Conservation (phyloP, 1,140 invertebrate genomes). For the Odontomachus brunneus region DNA sequence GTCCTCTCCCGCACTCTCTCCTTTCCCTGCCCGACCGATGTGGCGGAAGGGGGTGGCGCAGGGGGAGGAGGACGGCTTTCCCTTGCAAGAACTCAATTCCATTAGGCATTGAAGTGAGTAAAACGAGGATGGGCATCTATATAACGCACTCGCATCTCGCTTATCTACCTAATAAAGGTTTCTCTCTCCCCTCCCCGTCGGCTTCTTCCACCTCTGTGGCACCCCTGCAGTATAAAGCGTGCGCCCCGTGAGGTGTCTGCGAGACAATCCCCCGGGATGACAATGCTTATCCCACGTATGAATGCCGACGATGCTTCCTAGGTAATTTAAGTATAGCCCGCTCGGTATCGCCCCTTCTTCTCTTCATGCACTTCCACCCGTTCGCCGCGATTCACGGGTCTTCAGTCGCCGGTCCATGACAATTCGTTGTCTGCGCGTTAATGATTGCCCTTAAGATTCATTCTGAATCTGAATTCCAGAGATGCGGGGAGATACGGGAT, state of each 20-base stretch:
- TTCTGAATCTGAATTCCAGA: background rate
- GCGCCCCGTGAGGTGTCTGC: conserved; percentile 78
- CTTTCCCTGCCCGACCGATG: conserved; percentile 36
- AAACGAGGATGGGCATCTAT: conserved; percentile 81
- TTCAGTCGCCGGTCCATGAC: conserved; percentile 59
- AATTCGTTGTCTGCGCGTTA: conserved; percentile 66
- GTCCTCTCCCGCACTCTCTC: conserved; percentile 59
- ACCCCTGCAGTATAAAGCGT: conserved; percentile 74
- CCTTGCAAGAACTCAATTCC: conserved; percentile 83
- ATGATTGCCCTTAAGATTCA: conserved; percentile 59
- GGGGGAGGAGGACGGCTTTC: conserved; percentile 60
- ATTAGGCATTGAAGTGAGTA: conserved; percentile 83
- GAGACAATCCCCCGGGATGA: conserved; percentile 81
- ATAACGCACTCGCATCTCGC: conserved; percentile 80
- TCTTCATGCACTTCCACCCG: conserved; percentile 6
- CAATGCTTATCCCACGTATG: conserved; percentile 81
- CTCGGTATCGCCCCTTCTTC: conserved; percentile 21
- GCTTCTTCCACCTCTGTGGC: conserved; percentile 40
- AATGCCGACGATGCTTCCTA: conserved; percentile 75
- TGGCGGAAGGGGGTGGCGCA: conserved; percentile 24
- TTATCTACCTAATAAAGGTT: conserved; percentile 83
- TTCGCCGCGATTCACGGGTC: conserved; percentile 24
- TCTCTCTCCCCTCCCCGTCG: conserved; percentile 61
- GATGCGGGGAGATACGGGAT: background rate
- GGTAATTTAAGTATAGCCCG: conserved; percentile 77